Evolutionary conservation across 2,113 vertebrate genomes (phyloP).

Genomic region (Nansenia antarctica): DNA sequence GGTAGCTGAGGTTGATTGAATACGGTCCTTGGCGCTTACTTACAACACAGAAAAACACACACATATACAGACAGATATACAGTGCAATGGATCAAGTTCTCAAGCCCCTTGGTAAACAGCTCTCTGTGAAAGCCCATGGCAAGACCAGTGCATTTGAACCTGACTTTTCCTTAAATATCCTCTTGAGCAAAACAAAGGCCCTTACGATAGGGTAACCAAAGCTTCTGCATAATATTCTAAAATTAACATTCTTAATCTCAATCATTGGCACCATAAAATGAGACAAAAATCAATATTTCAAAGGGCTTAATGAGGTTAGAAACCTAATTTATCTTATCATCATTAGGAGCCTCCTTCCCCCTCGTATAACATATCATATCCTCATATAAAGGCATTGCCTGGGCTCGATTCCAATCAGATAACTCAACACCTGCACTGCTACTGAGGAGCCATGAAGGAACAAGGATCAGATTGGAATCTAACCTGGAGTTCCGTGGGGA

Average conservation of each 20-base stretch:
- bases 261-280: background rate
- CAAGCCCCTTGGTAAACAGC: background rate
- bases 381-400: background rate
- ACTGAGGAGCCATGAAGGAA: too few species aligned
- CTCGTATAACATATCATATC: too few species aligned
- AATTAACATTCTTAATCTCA: background rate
- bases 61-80: conserved; percentile 28
- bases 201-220: background rate
- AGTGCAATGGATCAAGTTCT: conserved; percentile 34
- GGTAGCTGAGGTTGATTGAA: background rate
- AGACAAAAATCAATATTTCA: too few species aligned
- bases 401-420: too few species aligned
- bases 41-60: conserved; percentile 6
- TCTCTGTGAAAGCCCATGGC: background rate
- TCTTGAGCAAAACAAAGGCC: background rate
- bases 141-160: background rate
- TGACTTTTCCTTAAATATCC: background rate
- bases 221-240: background rate
- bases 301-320: background rate
- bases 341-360: background rate
- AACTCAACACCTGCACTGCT: too few species aligned
- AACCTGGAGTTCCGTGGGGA: background rate
- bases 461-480: background rate
- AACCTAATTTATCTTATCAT: background rate
- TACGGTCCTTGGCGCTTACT: background rate